Evolutionary conservation across 53 echinoderm and acorn worm genomes (phyloP), one percentile per base, ranked within the genome.

Genomic region (Antedon mediterranea): DNA sequence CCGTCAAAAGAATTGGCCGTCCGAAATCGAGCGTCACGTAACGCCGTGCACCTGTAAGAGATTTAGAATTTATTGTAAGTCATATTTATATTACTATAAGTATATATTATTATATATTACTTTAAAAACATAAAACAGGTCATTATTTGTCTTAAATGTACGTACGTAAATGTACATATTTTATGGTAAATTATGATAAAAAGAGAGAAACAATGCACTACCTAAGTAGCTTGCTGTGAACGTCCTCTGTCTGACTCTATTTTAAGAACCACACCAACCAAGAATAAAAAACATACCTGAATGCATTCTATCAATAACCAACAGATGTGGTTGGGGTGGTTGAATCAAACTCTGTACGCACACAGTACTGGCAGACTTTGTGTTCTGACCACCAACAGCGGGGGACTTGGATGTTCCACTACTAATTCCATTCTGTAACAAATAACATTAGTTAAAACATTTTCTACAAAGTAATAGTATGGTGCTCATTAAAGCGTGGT

Each of bases 11-110:
- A 30, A 98, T 83, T 0, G 91, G 90, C 20, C 88, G 90, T 18
- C 98, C 98, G 83, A 98, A 98, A 78, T 98, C 98, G 0, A 98
- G 89, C 30, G 93, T 88, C 23, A 92, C 98, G 86, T 89, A 98
- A 43, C 98, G 44, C 72, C 98, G 78, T 23, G 98, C 98, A 26
- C 98, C 94, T 94, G 78, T 30, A 28, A 33, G 18, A 32, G 34
- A 78, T 20, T 73, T 3, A 43, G 11, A 37, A 37, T 6, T n/a
- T n/a, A n/a, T n/a, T n/a, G n/a, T n/a, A n/a, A n/a, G n/a, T n/a
- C n/a, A n/a, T n/a, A n/a, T n/a, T n/a, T n/a, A n/a, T n/a, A n/a
- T n/a, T n/a, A n/a, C n/a, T n/a, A n/a, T n/a, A n/a, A n/a, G n/a
- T n/a, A n/a, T n/a, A n/a, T n/a, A n/a, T n/a, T n/a, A n/a, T n/a